These are phyloP conservation scores for Cephus sareptanus DNA, from an alignment of 2,888 invertebrate genomes.

Conservation along the genomic window DNA sequence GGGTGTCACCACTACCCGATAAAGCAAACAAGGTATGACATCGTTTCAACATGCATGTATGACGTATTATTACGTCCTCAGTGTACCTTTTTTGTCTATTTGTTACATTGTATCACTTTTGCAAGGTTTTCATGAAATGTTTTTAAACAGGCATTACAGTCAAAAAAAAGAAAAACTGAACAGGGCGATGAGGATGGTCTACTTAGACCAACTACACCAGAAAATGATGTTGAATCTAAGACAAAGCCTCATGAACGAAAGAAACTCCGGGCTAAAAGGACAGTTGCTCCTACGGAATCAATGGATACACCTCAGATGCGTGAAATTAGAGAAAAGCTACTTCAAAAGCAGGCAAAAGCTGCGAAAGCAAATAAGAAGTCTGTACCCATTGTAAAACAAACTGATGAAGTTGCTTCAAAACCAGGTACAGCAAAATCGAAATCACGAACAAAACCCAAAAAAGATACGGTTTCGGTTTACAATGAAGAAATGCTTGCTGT, in stretches of 20 bases:
- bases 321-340: slow-evolving; percentile 35
- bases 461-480: neutral
- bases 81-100: neutral
- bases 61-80: too few species aligned
- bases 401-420: slow-evolving; percentile 6
- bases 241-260: slow-evolving; percentile 13
- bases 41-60: neutral
- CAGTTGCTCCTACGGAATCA: neutral
- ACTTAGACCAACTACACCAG: slow-evolving; percentile 2
- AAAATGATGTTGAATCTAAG: neutral
- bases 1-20: slow-evolving; percentile 40
- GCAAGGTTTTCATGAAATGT: slow-evolving; percentile 8
- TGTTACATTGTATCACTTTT: slow-evolving; percentile 9
- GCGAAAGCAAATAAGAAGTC: neutral
- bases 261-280: slow-evolving; percentile 33
- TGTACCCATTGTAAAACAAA: neutral
- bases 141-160: neutral
- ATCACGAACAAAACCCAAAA: neutral
- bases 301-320: slow-evolving; percentile 50
- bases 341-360: slow-evolving; percentile 29
- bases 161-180: slow-evolving; percentile 24
- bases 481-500: slow-evolving; percentile 42
- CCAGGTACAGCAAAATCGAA: neutral
- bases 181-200: slow-evolving; percentile 10
- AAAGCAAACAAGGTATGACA: slow-evolving; percentile 8